Conservation (phyloP, 2,797 vertebrate genomes). For the Sebastes steindachneri region DNA sequence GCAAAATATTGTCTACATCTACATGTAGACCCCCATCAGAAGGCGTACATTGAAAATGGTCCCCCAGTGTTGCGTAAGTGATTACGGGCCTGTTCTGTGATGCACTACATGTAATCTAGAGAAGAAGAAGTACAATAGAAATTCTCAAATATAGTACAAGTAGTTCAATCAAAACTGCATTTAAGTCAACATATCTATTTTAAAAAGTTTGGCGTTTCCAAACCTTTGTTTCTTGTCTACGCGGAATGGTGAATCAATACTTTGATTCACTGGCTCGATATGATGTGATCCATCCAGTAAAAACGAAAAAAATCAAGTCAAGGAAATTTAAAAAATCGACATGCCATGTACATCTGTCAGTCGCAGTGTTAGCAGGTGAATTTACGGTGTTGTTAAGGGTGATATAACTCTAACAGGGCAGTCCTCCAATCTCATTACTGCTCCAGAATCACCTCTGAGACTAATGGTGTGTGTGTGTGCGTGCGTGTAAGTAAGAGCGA, state of each 20-base stretch:
- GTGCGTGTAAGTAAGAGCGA: conserved; percentile 6
- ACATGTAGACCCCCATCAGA: neutral
- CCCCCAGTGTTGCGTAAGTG: no score
- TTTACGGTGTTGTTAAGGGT: conserved; percentile 57
- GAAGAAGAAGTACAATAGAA: neutral
- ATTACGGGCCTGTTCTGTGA: neutral
- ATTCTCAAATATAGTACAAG: neutral
- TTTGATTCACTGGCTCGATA: neutral
- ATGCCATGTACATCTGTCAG: conserved; percentile 29
- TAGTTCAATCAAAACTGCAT: neutral
- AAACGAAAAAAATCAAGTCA: neutral
- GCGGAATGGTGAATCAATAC: neutral
- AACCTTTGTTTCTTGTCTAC: neutral
- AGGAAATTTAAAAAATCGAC: neutral
- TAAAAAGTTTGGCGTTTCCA: neutral
- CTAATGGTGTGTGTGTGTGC: conserved; percentile 50
- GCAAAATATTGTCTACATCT: neutral
- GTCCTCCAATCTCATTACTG: conserved; percentile 76
- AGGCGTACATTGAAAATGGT: neutral
- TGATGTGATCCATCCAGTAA: neutral
- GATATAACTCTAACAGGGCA: conserved; percentile 59
- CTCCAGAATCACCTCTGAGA: conserved; percentile 62
- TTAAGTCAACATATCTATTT: neutral
- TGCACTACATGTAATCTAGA: neutral
- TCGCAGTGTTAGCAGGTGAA: conserved; percentile 55